phyloP scores from a whole-genome alignment of 2,888 invertebrate genomes.

The Serripes groenlandicus region DNA sequence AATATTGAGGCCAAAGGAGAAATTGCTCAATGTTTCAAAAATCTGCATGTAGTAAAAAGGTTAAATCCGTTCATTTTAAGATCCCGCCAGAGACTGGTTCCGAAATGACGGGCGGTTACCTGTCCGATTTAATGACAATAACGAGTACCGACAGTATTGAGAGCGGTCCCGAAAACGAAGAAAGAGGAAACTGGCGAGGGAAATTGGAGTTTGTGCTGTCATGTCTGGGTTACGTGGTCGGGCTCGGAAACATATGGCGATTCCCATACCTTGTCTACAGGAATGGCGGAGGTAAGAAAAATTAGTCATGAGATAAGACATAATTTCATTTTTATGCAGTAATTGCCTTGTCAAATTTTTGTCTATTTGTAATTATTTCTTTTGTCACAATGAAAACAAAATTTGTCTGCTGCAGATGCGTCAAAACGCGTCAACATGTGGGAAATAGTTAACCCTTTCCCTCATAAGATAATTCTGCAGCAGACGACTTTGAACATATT shows the following conservation, averaged over 20 bases:
- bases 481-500: not conserved
- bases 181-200: conserved; percentile 87
- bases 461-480: not conserved
- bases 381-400: no score
- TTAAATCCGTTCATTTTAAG: conserved; percentile 25
- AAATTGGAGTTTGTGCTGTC: conserved; percentile 89
- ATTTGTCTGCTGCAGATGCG: no score
- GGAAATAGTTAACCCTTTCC: not conserved
- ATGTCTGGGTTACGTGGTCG: conserved; percentile 89
- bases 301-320: no score
- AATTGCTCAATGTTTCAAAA: no score
- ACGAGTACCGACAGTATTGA: conserved; percentile 77
- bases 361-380: no score
- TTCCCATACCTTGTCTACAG: conserved; percentile 92
- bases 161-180: conserved; percentile 84
- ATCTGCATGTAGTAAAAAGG: no score
- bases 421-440: no score
- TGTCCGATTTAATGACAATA: conserved; percentile 79
- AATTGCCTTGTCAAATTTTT: no score
- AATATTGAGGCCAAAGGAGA: no score
- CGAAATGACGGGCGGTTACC: conserved; percentile 74
- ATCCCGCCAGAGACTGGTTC: conserved; percentile 52
- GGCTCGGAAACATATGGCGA: conserved; percentile 88
- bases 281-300: conserved; percentile 84
- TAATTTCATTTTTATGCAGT: no score